Base-by-base conservation (phyloP, 2,113 vertebrate genomes). In the Platysternon megacephalum region DNA sequence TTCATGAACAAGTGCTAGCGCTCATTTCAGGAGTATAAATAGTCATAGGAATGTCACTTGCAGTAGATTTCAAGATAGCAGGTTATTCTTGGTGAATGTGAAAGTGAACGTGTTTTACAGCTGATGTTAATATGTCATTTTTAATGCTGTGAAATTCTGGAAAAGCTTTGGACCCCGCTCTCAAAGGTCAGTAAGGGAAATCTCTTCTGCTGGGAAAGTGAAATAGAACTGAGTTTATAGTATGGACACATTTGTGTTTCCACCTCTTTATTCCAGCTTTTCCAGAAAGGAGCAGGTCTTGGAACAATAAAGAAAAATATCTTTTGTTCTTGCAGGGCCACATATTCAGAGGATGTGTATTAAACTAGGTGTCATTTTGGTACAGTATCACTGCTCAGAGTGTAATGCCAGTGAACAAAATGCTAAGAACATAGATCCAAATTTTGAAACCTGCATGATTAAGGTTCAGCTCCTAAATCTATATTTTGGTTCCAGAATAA, bases 261-360 rank as follows among this genome's bases (percentile, higher is more conserved):
- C 87, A 91, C 93, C 0, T 0, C 76, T 93, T 96, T 97, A 95
- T 96, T 91, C 93, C 96, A 96, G 96, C 46, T 90, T 93, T 91
- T 94, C 94, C 85, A 93, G 91, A 97, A 74, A 97, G 95, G 96
- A 97, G 96, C 90, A 97, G 95, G 52, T 79, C 87, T 97, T 91
- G 91, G 96, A 96, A 97, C 96, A 97, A 97, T 95, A 44, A 88
- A 97, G 96, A 95, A 68, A 65, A 97, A 95, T 76, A 85, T 56
- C 96, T 95, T 97, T 97, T 97, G 97, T 97, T 97, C 93, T 92
- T 93, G 81, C 90, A 91, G 88, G 83, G 91, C 65, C 90, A 52
- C 89, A 89, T 90, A 81, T 68, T 78, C 93, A 86, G 91, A 97
- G 97, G 97, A 97, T 97, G 96, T 95, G 97, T 96, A 95, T 95